phyloP scores from a whole-genome alignment of 2,888 invertebrate genomes.

The Ophonus ardosiacus region DNA sequence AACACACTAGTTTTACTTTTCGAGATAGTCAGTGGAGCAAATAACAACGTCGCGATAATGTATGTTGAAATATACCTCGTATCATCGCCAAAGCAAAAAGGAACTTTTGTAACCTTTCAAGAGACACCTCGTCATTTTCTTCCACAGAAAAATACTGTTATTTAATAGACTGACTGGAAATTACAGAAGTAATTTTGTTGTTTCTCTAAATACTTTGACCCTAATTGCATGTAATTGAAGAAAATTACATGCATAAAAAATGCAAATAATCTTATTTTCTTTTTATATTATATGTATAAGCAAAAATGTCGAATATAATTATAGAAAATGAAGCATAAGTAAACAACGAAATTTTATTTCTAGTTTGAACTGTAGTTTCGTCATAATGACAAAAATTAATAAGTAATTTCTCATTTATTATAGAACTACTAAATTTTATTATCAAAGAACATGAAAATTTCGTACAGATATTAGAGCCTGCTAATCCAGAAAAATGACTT shows the following conservation, averaged over 20 bases:
- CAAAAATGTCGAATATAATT: background rate
- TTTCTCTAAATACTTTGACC: constrained; percentile 23
- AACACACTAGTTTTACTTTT: background rate
- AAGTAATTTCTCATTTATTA: too few relatives aligned
- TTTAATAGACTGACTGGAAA: constrained; percentile 25
- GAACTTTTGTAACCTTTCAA: constrained; percentile 19
- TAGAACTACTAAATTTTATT: too few relatives aligned
- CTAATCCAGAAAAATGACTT: too few relatives aligned
- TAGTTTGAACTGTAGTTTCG: too few relatives aligned
- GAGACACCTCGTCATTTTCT: constrained; percentile 1
- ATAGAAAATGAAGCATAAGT: too few relatives aligned
- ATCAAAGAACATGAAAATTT: too few relatives aligned
- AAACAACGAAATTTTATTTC: too few relatives aligned
- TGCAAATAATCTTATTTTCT: background rate
- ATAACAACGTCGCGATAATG: constrained; percentile 15
- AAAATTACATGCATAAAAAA: constrained; percentile 30
- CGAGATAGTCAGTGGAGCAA: constrained; percentile 36
- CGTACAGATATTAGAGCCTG: too few relatives aligned
- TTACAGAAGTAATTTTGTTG: constrained; percentile 19
- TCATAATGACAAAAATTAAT: too few relatives aligned
- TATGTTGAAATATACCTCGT: constrained; percentile 11
- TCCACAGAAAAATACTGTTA: constrained; percentile 19
- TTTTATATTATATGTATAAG: background rate
- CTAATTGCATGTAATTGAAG: constrained; percentile 35
- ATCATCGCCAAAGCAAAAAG: constrained; percentile 23